These are phyloP conservation scores for Pycnomerus fuliginosus DNA, from an alignment of 2,888 invertebrate genomes.

Conservation along the genomic window DNA sequence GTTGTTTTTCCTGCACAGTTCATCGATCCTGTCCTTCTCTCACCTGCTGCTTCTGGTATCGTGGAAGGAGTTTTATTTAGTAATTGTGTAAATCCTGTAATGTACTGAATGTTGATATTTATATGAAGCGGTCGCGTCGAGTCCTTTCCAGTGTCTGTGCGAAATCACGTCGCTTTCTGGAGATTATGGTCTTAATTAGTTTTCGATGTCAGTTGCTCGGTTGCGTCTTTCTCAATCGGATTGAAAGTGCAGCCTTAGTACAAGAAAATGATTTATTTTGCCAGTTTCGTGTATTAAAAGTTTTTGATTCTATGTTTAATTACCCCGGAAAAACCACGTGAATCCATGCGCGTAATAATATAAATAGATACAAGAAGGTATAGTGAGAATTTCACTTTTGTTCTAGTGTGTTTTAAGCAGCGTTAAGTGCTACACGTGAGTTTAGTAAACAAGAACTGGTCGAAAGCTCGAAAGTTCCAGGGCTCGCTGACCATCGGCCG, in stretches of 20 bases:
- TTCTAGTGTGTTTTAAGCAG: constrained; percentile 5
- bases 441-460: constrained; percentile 6
- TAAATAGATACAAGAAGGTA: constrained; percentile 12
- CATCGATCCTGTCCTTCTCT: background rate
- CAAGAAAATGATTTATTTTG: too few species aligned
- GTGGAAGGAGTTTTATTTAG: constrained; percentile 4
- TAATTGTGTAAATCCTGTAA: constrained; percentile 13
- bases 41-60: too few species aligned
- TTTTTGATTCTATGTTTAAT: too few species aligned
- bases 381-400: constrained; percentile 16
- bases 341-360: constrained; percentile 12
- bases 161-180: constrained; percentile 8
- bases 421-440: constrained; percentile 13
- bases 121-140: constrained; percentile 13
- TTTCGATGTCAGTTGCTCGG: constrained; percentile 10
- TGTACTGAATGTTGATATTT: constrained; percentile 10
- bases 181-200: constrained; percentile 8
- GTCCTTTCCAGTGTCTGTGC: constrained; percentile 1
- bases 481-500: constrained; percentile 9
- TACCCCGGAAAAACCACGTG: background rate
- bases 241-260: too few species aligned
- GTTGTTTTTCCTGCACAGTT: constrained; percentile 5
- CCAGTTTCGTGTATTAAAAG: too few species aligned
- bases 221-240: constrained; percentile 10
- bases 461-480: constrained; percentile 4